Percentiles rank a stretch among this genome's conserved stretches.
Evolutionary conservation across 2,888 invertebrate species (phyloP).

Genomic region (Temnothorax rugatulus): DNA sequence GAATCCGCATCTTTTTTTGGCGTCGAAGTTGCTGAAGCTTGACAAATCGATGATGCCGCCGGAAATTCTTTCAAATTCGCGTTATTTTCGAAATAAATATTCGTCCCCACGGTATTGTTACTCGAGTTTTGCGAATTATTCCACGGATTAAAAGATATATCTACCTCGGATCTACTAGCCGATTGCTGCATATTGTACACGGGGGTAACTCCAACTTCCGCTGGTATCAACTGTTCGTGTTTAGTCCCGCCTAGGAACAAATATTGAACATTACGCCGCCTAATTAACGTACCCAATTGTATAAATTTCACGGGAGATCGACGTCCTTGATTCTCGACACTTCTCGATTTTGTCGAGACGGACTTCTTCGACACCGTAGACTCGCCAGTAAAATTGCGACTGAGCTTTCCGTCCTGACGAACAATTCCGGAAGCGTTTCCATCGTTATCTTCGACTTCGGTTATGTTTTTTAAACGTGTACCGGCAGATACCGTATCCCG

Average conservation of each 20-base stretch:
- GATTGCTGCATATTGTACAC: conserved; percentile 34
- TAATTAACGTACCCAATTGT: conserved; percentile 61
- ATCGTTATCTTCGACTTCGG: neutral
- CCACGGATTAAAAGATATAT: neutral
- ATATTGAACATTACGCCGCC: conserved; percentile 37
- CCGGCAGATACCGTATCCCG: neutral
- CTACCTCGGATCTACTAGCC: neutral
- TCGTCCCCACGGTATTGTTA: neutral
- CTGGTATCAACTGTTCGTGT: neutral
- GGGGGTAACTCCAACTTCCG: neutral
- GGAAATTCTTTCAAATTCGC: neutral
- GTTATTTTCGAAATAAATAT: neutral
- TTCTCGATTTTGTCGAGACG: neutral
- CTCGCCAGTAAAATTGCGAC: neutral
- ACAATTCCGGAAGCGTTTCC: neutral
- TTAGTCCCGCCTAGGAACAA: conserved; percentile 42
- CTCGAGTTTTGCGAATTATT: neutral
- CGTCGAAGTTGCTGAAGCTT: neutral
- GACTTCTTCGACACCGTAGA: neutral
- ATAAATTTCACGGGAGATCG: conserved; percentile 49
- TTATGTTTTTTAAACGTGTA: neutral
- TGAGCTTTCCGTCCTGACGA: neutral
- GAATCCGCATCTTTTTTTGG: neutral
- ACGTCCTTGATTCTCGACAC: neutral
- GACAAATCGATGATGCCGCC: neutral